Evolutionary conservation across 2,888 invertebrate species (phyloP).

Genomic region (Aproaerema taeniolella): DNA sequence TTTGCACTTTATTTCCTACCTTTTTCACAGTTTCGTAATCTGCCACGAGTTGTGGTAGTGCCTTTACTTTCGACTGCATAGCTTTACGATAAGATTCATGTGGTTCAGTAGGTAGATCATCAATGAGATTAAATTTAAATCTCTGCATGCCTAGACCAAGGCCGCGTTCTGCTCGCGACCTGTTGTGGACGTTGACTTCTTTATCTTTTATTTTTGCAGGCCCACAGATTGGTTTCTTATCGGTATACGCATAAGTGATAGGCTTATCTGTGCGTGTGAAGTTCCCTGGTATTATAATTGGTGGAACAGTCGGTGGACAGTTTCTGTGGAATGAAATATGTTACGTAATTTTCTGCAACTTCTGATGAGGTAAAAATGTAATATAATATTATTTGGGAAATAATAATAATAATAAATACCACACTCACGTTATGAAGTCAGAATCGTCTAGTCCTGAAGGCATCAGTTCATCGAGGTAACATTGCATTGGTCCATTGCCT

Average conservation of each 20-base stretch:
- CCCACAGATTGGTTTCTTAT: constrained; percentile 39
- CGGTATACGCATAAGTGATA: constrained; percentile 52
- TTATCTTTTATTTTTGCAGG: constrained; percentile 31
- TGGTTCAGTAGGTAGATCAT: constrained; percentile 80
- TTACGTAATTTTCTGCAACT: too few species aligned
- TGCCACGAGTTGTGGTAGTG: constrained; percentile 52
- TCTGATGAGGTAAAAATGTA: too few species aligned
- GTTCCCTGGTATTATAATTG: constrained; percentile 85
- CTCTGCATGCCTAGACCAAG: constrained; percentile 75
- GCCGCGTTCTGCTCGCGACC: constrained; percentile 41
- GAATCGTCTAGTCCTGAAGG: constrained; percentile 68
- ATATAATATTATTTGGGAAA: too few species aligned
- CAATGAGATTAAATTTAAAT: constrained; percentile 79
- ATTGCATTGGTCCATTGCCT: constrained; percentile 61
- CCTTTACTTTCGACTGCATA: constrained; percentile 58
- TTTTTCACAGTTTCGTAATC: constrained; percentile 68
- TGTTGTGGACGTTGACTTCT: constrained; percentile 46
- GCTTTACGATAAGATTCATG: constrained; percentile 75
- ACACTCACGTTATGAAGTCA: constrained; percentile 46
- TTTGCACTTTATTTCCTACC: too few species aligned
- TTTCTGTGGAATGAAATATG: constrained; percentile 32
- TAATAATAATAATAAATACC: too few species aligned
- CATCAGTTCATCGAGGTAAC: constrained; percentile 80
- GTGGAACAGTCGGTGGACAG: constrained; percentile 72
- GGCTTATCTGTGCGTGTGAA: constrained; percentile 87